Conservation (phyloP, 2,797 vertebrate species). For the Thamnophis elegans region DNA sequence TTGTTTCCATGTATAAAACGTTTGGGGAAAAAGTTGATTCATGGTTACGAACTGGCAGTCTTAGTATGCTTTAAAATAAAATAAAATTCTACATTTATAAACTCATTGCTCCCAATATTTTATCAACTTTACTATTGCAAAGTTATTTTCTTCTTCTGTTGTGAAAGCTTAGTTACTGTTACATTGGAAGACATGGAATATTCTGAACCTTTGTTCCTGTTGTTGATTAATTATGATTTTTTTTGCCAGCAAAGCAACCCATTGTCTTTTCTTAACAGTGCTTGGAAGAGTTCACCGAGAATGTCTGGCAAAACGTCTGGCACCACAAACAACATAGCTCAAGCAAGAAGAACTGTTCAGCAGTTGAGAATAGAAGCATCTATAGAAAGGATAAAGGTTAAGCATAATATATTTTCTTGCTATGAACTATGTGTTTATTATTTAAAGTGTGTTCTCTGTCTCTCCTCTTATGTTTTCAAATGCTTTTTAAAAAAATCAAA, state of each 20-base stretch:
- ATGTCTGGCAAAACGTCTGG: slow-evolving; percentile 90
- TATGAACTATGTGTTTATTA: fast-evolving
- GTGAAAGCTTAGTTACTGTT: not conserved
- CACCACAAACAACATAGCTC: slow-evolving; percentile 84
- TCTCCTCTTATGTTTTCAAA: not conserved
- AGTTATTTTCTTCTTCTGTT: fast-evolving
- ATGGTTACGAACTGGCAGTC: not conserved
- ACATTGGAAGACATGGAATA: not conserved
- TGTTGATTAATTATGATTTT: not conserved
- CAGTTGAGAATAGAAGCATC: slow-evolving; percentile 89
- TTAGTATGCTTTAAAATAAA: not conserved
- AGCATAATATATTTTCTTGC: not conserved
- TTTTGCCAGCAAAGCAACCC: not conserved
- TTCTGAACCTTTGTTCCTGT: not conserved
- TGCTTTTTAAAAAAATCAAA: not conserved
- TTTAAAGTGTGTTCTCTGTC: fast-evolving
- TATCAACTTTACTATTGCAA: fast-evolving
- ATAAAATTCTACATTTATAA: not conserved
- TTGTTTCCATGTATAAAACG: not conserved
- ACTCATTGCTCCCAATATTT: not conserved
- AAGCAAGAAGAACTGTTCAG: slow-evolving; percentile 85
- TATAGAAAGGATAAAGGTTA: slow-evolving; percentile 94
- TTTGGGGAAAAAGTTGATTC: not conserved
- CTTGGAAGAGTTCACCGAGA: slow-evolving; percentile 51
- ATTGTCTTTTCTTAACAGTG: slow-evolving; percentile 37